Percentiles rank a stretch among this genome's conserved stretches.
Evolutionary conservation across 2,113 vertebrate genomes (phyloP).

Genomic region (Mustela nigripes): DNA sequence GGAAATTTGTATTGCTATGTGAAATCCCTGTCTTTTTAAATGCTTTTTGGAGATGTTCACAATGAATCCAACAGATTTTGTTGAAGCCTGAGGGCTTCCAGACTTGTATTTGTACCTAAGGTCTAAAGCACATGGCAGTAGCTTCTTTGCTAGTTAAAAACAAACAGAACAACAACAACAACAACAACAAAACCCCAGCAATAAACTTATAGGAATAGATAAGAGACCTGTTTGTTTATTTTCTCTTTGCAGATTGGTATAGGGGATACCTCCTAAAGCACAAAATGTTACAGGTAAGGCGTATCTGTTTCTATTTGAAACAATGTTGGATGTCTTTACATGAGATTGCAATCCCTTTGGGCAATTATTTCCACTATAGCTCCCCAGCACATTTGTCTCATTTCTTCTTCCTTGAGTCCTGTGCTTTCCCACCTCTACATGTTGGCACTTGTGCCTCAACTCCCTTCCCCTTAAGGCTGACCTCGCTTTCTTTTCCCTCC

Average conservation of each 20-base stretch:
- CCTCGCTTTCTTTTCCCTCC: neutral
- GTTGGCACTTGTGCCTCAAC: neutral
- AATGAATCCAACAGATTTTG: neutral
- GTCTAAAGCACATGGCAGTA: neutral
- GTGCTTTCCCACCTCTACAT: too few species aligned
- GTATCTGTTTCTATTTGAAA: neutral
- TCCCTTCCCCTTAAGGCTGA: neutral
- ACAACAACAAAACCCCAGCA: neutral
- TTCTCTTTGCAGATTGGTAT: constrained; percentile 94
- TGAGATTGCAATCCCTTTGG: too few species aligned
- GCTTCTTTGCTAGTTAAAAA: constrained; percentile 28
- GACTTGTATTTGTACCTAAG: neutral
- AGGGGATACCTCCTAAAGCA: constrained; percentile 93
- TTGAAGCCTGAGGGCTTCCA: neutral
- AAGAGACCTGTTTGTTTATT: constrained; percentile 41
- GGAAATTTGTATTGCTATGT: neutral
- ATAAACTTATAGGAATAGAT: neutral
- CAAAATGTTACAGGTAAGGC: constrained; percentile 92
- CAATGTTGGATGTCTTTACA: neutral
- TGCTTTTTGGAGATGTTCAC: neutral
- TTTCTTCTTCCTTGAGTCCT: neutral
- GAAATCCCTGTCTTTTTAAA: neutral
- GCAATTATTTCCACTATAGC: fast-evolving
- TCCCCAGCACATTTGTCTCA: neutral
- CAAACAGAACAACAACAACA: neutral